Conservation (phyloP, 2,888 invertebrate genomes). For the Eupithecia abbreviata region DNA sequence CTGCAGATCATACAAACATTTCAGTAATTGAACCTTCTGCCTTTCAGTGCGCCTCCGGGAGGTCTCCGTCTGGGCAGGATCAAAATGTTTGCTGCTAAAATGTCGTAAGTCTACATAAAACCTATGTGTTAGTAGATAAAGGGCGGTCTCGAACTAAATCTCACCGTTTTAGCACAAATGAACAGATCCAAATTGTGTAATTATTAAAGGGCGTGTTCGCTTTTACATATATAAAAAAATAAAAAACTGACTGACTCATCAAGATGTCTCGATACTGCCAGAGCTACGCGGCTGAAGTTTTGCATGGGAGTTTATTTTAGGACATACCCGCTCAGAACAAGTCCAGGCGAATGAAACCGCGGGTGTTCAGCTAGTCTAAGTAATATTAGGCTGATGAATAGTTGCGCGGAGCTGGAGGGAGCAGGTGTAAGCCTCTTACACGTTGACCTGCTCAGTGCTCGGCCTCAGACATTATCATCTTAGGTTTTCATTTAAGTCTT, state of each 20-base stretch:
- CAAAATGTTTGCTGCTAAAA: background rate
- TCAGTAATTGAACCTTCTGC: background rate
- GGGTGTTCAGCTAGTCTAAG: background rate
- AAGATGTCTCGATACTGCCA: too few relatives aligned
- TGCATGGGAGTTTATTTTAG: too few relatives aligned
- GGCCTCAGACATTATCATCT: background rate
- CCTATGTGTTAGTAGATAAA: background rate
- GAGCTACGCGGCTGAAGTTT: too few relatives aligned
- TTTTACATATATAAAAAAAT: background rate
- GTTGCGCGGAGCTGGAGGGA: background rate
- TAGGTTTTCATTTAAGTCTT: background rate
- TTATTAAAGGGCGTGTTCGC: conserved; percentile 3
- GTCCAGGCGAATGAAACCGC: too few relatives aligned
- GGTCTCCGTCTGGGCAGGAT: background rate
- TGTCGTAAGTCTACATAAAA: background rate
- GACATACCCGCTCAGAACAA: too few relatives aligned
- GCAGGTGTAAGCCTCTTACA: background rate
- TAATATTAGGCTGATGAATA: background rate
- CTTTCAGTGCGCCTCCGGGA: background rate
- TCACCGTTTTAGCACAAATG: conserved; percentile 3
- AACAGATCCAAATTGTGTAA: background rate
- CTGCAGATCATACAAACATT: background rate
- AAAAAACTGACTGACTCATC: too few relatives aligned
- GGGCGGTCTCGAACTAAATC: background rate
- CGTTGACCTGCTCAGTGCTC: background rate